Percentiles rank a stretch among this genome's conserved stretches.
phyloP scores from a whole-genome alignment of 2,113 vertebrate species.

The Oxyura jamaicensis region DNA sequence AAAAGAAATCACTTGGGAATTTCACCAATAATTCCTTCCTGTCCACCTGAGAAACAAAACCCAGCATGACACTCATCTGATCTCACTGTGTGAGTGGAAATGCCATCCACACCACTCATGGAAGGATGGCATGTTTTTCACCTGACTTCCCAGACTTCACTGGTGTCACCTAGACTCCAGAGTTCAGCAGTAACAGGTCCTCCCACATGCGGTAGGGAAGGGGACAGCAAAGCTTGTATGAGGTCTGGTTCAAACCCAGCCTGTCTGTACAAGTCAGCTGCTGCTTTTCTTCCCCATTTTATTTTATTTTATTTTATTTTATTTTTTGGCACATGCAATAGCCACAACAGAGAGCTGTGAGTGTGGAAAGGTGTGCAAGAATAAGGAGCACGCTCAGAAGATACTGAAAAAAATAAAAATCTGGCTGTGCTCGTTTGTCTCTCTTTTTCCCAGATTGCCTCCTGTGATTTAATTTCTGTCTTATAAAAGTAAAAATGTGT shows the following conservation, averaged over 20 bases:
- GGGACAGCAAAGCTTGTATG: neutral
- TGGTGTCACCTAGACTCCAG: neutral
- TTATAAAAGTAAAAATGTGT: neutral
- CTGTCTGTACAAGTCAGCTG: neutral
- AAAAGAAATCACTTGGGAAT: neutral
- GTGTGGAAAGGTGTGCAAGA: neutral
- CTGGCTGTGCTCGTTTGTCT: rapidly evolving
- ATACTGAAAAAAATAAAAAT: neutral
- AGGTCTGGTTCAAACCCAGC: neutral
- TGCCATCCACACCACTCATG: too few relatives aligned
- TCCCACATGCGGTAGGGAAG: neutral
- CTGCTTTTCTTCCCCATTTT: neutral
- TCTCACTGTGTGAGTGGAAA: rapidly evolving
- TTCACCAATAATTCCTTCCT: neutral
- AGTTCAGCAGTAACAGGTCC: neutral
- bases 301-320: neutral
- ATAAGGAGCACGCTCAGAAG: neutral
- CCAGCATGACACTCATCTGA: neutral
- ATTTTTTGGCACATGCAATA: neutral
- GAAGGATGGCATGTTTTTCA: neutral
- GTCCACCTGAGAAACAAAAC: neutral
- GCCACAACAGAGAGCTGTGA: neutral
- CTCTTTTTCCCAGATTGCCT: neutral
- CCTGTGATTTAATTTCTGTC: neutral
- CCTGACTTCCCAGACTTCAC: neutral